Evolutionary conservation across 2,113 vertebrate species (phyloP).

Genomic region (Calidris pugnax): DNA sequence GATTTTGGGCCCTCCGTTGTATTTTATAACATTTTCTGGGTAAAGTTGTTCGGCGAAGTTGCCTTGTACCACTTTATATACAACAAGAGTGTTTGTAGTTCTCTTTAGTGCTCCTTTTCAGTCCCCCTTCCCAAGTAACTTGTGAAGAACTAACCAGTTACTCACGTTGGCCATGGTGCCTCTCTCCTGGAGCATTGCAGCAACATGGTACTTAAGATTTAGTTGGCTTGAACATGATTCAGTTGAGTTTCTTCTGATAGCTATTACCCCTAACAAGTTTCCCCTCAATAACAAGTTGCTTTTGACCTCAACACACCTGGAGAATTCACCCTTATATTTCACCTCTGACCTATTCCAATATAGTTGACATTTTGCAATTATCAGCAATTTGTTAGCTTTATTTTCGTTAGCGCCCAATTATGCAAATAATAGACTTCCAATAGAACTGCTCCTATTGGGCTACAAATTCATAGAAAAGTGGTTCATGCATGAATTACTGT

Average conservation of each 20-base stretch:
- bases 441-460: neutral
- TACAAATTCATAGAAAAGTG: neutral
- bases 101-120: neutral
- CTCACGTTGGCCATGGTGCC: neutral
- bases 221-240: neutral
- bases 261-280: slow-evolving; percentile 45
- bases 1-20: neutral
- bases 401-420: slow-evolving; percentile 87
- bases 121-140: neutral
- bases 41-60: neutral
- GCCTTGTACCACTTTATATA: neutral
- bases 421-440: slow-evolving; percentile 56
- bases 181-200: neutral
- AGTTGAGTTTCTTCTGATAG: slow-evolving; percentile 16
- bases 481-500: neutral
- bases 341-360: slow-evolving; percentile 75
- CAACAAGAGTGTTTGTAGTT: accelerated
- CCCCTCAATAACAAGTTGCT: slow-evolving; percentile 41
- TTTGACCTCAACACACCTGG: slow-evolving; percentile 83
- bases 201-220: neutral
- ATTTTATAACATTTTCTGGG: neutral
- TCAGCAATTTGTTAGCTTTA: slow-evolving; percentile 85
- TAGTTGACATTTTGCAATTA: slow-evolving; percentile 83
- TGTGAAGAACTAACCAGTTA: neutral
- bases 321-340: slow-evolving; percentile 63